Conservation (phyloP, 2,888 invertebrate genomes). For the Dinocampus coccinellae region DNA sequence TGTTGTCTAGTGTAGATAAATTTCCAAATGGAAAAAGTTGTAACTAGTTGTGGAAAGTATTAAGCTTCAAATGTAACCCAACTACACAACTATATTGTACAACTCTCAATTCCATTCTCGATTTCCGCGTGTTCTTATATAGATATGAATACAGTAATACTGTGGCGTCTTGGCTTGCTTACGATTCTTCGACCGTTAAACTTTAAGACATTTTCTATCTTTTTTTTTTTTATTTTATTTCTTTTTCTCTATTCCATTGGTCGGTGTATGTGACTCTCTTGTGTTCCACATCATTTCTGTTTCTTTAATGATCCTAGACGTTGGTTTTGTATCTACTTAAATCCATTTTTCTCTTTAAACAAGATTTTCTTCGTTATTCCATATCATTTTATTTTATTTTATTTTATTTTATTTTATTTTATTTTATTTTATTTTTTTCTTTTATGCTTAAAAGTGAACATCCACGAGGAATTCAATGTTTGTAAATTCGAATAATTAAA, state of each 20-base stretch:
- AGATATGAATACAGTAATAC: constrained; percentile 10
- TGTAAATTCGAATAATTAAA: not conserved
- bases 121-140: constrained; percentile 20
- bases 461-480: not conserved
- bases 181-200: constrained; percentile 10
- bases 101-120: constrained; percentile 23
- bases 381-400: no score
- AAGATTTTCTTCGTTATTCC: no score
- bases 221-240: not conserved
- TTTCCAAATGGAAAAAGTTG: constrained; percentile 56
- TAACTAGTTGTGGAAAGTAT: constrained; percentile 51
- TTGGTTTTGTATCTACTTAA: not conserved
- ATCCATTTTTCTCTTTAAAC: not conserved
- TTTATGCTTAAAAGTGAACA: not conserved
- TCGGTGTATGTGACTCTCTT: not conserved
- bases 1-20: not conserved
- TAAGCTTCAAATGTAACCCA: constrained; percentile 45
- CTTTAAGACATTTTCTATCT: not conserved
- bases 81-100: constrained; percentile 24
- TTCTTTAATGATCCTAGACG: not conserved
- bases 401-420: no score
- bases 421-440: no score
- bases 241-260: no score
- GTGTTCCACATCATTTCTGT: not conserved
- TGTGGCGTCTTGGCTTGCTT: not conserved